phyloP scores from a whole-genome alignment of 2,888 invertebrate genomes.

The Aspidapion aeneum region DNA sequence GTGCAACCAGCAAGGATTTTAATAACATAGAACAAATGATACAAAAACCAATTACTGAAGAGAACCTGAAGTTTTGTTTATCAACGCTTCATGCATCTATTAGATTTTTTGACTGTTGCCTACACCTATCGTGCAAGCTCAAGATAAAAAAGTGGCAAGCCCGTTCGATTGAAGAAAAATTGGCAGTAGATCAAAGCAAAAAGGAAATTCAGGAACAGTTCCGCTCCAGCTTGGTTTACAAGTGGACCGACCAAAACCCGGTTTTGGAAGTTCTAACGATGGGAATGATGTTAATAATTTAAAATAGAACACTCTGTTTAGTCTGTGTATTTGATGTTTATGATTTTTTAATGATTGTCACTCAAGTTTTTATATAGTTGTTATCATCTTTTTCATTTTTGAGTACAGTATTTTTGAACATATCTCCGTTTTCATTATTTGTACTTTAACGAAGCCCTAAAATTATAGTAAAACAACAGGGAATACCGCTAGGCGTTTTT shows the following conservation, averaged over 20 bases:
- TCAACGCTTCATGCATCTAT: conserved; percentile 20
- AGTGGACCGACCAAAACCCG: conserved; percentile 27
- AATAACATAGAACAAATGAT: conserved; percentile 11
- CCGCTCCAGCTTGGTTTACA: conserved; percentile 22
- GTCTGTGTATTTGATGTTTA: no score
- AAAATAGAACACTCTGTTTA: no score
- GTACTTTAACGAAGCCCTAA: no score
- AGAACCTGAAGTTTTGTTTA: conserved; percentile 12
- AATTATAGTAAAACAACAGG: no score
- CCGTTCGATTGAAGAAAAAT: conserved; percentile 11
- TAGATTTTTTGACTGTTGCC: conserved; percentile 16
- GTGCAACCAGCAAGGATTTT: conserved; percentile 13
- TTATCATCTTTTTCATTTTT: no score
- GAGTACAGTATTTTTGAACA: no score
- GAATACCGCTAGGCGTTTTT: conserved; percentile 24
- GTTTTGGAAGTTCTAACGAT: conserved; percentile 27
- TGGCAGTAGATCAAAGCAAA: conserved; percentile 7
- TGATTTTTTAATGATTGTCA: no score
- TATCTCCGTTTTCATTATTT: no score
- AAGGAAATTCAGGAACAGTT: conserved; percentile 16
- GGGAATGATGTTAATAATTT: no score
- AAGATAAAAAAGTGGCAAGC: conserved; percentile 13
- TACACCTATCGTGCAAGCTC: conserved; percentile 15
- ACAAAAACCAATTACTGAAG: neutral
- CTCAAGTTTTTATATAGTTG: no score